These are phyloP conservation scores for Noctilio leporinus DNA, from an alignment of 2,113 vertebrate species.

Conservation along the genomic window DNA sequence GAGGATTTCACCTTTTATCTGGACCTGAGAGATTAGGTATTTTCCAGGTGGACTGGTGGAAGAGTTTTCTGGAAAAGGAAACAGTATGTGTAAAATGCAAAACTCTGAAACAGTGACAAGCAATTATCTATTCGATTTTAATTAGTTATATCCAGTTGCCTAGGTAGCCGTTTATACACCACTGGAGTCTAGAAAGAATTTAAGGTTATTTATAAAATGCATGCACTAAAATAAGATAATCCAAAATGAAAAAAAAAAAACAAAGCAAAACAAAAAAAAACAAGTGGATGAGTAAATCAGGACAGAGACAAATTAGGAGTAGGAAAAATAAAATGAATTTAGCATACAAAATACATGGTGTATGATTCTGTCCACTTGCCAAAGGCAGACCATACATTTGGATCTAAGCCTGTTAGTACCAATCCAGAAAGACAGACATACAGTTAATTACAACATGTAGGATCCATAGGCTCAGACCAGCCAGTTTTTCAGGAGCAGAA, in stretches of 20 bases:
- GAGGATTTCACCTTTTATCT: neutral
- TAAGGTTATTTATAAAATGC: neutral
- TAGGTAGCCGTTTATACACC: neutral
- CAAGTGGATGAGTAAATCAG: neutral
- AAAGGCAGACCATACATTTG: neutral
- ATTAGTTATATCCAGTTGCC: neutral
- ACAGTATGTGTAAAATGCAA: neutral
- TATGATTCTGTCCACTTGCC: neutral
- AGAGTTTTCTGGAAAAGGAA: neutral
- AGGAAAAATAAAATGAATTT: neutral
- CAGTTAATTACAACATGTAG: neutral
- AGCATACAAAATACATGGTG: neutral
- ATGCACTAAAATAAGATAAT: neutral
- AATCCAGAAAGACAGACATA: neutral
- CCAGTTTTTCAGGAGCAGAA: neutral
- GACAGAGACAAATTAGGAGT: neutral
- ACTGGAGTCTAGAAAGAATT: neutral
- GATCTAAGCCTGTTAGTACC: constrained; percentile 5
- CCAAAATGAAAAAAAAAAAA: neutral
- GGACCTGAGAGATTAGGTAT: neutral
- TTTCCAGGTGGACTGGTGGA: neutral
- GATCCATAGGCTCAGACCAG: neutral
- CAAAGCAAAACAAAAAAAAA: neutral
- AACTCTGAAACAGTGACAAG: neutral
- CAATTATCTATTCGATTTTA: neutral